Evolutionary conservation across 1,140 invertebrate genomes (phyloP).

Genomic region (Caerostris extrusa): DNA sequence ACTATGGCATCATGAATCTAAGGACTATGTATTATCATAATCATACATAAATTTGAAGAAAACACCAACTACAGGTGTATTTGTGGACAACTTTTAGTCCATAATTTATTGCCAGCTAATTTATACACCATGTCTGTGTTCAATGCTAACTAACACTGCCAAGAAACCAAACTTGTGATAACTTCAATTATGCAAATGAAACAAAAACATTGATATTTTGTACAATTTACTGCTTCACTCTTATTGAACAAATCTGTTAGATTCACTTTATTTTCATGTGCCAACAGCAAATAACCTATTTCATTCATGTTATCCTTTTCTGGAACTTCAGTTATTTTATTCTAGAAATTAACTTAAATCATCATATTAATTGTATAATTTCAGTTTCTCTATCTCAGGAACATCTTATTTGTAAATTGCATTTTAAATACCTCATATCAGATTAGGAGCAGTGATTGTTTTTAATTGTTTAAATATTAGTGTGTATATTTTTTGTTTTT

Average conservation of each 20-base stretch:
- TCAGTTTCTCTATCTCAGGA: conserved; percentile 63
- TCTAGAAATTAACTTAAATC: not conserved
- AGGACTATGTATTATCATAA: conserved; percentile 36
- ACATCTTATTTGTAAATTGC: conserved; percentile 61
- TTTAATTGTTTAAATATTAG: conserved; percentile 13
- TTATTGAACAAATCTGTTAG: conserved; percentile 39
- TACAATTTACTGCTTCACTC: conserved; percentile 56
- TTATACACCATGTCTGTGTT: conserved; percentile 69
- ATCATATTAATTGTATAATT: conserved; percentile 6
- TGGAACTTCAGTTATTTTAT: conserved; percentile 8
- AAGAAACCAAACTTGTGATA: conserved; percentile 76
- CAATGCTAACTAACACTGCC: conserved; percentile 74
- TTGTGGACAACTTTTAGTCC: conserved; percentile 24
- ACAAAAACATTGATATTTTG: conserved; percentile 48
- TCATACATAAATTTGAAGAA: not conserved
- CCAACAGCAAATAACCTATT: conserved; percentile 37
- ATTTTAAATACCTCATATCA: conserved; percentile 60
- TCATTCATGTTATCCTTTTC: conserved; percentile 1
- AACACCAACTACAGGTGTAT: conserved; percentile 37
- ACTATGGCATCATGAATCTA: conserved; percentile 9
- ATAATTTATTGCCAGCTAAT: conserved; percentile 64
- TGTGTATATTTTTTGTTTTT: not conserved
- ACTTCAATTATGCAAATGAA: not conserved
- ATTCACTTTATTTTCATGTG: conserved; percentile 72
- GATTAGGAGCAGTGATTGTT: conserved; percentile 19